A percentile compares a stretch with the other conserved stretches of the same genome.
Conservation (phyloP, 1,140 invertebrate species). For the Battus philenor region DNA sequence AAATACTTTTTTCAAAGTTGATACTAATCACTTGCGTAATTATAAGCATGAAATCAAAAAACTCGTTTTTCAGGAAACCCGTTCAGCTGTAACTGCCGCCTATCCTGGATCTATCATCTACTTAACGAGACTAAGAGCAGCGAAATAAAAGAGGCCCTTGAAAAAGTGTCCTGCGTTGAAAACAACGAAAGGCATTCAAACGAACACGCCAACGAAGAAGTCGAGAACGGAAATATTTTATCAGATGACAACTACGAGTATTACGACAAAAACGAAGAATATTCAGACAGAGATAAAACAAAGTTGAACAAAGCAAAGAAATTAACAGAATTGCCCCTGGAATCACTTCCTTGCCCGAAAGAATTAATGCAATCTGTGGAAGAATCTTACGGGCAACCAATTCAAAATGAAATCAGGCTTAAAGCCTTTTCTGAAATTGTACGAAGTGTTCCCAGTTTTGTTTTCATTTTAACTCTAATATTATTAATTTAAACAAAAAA, state of each 20-base stretch:
- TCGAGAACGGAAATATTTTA: constrained; percentile 37
- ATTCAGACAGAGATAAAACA: constrained; percentile 40
- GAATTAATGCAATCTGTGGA: constrained; percentile 61
- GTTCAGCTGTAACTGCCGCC: constrained; percentile 80
- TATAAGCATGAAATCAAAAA: no score
- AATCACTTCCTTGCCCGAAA: constrained; percentile 60
- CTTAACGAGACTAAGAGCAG: constrained; percentile 78
- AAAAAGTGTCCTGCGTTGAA: constrained; percentile 76
- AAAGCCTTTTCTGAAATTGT: constrained; percentile 52
- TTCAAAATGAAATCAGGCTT: constrained; percentile 65
- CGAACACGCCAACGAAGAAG: constrained; percentile 36
- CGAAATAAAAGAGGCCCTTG: constrained; percentile 75
- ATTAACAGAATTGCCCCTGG: constrained; percentile 53
- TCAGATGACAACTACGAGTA: constrained; percentile 60
- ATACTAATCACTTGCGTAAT: no score
- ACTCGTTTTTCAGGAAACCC: constrained; percentile 80
- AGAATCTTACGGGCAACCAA: constrained; percentile 58
- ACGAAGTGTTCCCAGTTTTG: constrained; percentile 33
- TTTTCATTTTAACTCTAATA: constrained; percentile 32
- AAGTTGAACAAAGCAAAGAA: constrained; percentile 48
- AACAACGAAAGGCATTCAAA: constrained; percentile 40
- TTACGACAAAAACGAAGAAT: constrained; percentile 58
- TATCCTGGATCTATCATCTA: constrained; percentile 80
- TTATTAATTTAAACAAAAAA: constrained; percentile 41
- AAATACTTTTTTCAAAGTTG: no score